Evolutionary conservation across 2,797 vertebrate genomes (phyloP), one percentile per base, ranked within the genome.

Genomic region (Halcyon badia): DNA sequence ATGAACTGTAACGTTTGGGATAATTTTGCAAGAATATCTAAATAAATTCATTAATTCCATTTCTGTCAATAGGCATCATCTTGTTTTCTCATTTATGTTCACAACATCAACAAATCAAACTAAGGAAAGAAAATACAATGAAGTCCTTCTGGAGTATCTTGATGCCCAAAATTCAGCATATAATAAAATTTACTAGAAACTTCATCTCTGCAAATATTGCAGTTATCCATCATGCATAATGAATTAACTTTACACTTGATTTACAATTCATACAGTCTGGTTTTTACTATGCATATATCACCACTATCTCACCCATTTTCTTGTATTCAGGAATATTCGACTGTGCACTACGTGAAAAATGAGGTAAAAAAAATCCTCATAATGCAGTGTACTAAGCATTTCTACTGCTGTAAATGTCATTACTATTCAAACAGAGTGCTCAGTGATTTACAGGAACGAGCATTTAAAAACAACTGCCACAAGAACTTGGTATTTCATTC

Each of bases 141-240:
- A 62, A n/a, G 48, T 35, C 44, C n/a, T 73, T 51, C 82, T n/a
- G 65, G 62, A 87, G 24, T 57, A 82, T 56, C 44, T 76, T 42
- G 46, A 84, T 76, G 61, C 39, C 75, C 58, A 44, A 94, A 95
- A 89, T 81, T 60, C 58, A 62, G 35, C 17, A 73, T 48, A 92
- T 72, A 81, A 39, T 58, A 77, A 71, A 37, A 89, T 91, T 86
- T 91, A 94, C 75, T 68, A 79, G 65, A 81, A 87, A 87, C 33
- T 81, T 95, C 20, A 83, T 72, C 26, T 48, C 9, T 13, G 66
- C 51, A 89, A 91, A 90, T 90, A 90, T 90, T 95, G 73, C 21
- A 83, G 77, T 46, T 94, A 91, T 83, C 31, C 49, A 96, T 95
- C 66, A 90, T 31, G 37, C 41, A 94, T 91, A 95, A 96, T 76